These are phyloP conservation scores for Nasonia giraulti DNA, from an alignment of 1,140 invertebrate species.

Conservation along the genomic window DNA sequence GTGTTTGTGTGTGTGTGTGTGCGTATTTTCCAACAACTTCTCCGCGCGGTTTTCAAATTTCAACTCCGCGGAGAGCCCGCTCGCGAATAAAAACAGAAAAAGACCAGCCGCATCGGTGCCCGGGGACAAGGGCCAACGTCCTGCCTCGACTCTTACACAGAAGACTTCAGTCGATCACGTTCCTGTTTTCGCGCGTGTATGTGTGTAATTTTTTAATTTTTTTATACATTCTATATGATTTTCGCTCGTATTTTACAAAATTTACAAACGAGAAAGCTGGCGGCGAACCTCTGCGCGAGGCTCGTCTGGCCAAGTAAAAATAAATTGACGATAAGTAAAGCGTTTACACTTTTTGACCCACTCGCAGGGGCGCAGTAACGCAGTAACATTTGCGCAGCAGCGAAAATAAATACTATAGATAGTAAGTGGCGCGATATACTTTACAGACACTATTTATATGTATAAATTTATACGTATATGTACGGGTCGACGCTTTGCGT, in stretches of 20 bases:
- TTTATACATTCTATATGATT: slow-evolving; percentile 12
- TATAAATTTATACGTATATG: background rate
- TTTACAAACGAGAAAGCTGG: slow-evolving; percentile 47
- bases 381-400: slow-evolving; percentile 31
- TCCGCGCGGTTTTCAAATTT: slow-evolving; percentile 27
- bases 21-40: background rate
- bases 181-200: background rate
- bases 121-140: background rate
- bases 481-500: slow-evolving; percentile 42
- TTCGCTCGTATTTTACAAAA: slow-evolving; percentile 50
- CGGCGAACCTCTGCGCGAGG: no score
- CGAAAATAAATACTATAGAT: slow-evolving; percentile 47
- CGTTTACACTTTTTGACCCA: slow-evolving; percentile 14
- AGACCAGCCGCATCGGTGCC: background rate
- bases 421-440: slow-evolving; percentile 28
- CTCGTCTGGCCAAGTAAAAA: no score
- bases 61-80: background rate
- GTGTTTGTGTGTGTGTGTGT: background rate
- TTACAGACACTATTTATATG: slow-evolving; percentile 29
- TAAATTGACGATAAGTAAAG: slow-evolving; percentile 19
- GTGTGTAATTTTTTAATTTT: slow-evolving; percentile 21
- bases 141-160: slow-evolving; percentile 11
- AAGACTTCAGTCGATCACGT: background rate
- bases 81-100: slow-evolving; percentile 5
- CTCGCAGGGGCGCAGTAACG: background rate